Percentiles rank a stretch among this genome's conserved stretches.
phyloP scores from a whole-genome alignment of 2,113 vertebrate species.

The Strix uralensis region DNA sequence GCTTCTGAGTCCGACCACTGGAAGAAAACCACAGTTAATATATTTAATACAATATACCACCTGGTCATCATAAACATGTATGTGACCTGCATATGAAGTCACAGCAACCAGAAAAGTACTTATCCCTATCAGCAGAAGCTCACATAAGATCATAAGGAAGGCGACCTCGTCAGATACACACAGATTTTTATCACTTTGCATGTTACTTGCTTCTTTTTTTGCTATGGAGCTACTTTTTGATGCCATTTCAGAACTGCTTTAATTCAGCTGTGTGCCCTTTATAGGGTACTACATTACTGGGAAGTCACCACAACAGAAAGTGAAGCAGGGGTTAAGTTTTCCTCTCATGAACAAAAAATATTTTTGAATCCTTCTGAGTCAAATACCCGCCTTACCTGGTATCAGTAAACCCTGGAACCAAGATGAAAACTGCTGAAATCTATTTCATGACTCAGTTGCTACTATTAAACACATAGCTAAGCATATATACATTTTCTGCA shows the following conservation, averaged over 20 bases:
- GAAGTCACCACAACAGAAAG: background rate
- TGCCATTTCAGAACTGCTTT: background rate
- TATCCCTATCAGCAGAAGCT: background rate
- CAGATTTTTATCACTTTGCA: background rate
- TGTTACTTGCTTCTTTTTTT: background rate
- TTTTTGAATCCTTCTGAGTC: background rate
- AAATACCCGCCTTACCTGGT: background rate
- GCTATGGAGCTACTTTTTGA: background rate
- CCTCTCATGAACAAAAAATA: background rate
- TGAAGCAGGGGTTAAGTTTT: background rate
- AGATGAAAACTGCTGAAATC: background rate
- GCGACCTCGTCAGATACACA: background rate
- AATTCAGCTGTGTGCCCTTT: background rate
- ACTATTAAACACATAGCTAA: background rate
- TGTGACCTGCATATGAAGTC: background rate
- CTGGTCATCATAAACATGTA: background rate
- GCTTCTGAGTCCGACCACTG: constrained; percentile 98
- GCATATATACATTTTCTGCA: background rate
- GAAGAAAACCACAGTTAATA: constrained; percentile 1
- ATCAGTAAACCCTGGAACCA: background rate
- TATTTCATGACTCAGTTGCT: background rate
- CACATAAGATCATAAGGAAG: background rate
- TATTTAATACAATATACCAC: background rate
- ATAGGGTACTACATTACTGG: background rate
- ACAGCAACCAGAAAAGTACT: background rate